phyloP scores from a whole-genome alignment of 2,797 vertebrate species.

The Synanceia verrucosa region DNA sequence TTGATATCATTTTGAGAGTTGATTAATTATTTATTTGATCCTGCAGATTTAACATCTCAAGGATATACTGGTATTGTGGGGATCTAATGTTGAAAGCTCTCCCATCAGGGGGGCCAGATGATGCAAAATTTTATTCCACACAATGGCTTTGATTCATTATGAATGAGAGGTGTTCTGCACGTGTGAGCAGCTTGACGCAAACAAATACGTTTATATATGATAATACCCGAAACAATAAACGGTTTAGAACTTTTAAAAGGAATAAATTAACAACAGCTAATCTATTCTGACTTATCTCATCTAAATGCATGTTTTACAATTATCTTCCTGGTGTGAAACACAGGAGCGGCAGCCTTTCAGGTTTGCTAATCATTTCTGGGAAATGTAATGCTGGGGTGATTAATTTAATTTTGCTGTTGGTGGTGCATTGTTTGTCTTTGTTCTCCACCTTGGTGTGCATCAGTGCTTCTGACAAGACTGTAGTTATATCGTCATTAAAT shows the following conservation, averaged over 20 bases:
- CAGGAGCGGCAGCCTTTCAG: background rate
- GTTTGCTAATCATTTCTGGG: conserved; percentile 17
- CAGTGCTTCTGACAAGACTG: conserved; percentile 26
- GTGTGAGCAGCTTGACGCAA: conserved; percentile 3
- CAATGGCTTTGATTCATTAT: conserved; percentile 64
- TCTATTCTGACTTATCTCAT: conserved; percentile 28
- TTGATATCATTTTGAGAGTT: conserved; percentile 54
- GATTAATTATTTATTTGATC: conserved; percentile 67
- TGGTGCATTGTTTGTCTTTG: conserved; percentile 49
- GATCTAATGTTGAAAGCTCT: conserved; percentile 31
- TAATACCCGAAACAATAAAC: background rate
- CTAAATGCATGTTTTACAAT: conserved; percentile 21
- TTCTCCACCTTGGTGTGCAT: conserved; percentile 38
- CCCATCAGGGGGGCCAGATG: conserved; percentile 3
- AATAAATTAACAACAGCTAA: conserved; percentile 6
- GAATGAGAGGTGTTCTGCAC: conserved; percentile 45
- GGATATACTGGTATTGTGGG: conserved; percentile 29
- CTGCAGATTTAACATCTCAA: conserved; percentile 50
- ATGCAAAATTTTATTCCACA: conserved; percentile 33
- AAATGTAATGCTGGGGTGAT: conserved; percentile 22
- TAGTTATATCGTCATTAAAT: conserved; percentile 44
- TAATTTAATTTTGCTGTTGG: conserved; percentile 26
- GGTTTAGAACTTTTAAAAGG: conserved; percentile 2
- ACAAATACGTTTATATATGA: background rate
- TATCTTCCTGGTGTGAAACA: conserved; percentile 17